These are phyloP conservation scores for Drosophila dives DNA, from an alignment of 2,888 invertebrate genomes.

Conservation along the genomic window DNA sequence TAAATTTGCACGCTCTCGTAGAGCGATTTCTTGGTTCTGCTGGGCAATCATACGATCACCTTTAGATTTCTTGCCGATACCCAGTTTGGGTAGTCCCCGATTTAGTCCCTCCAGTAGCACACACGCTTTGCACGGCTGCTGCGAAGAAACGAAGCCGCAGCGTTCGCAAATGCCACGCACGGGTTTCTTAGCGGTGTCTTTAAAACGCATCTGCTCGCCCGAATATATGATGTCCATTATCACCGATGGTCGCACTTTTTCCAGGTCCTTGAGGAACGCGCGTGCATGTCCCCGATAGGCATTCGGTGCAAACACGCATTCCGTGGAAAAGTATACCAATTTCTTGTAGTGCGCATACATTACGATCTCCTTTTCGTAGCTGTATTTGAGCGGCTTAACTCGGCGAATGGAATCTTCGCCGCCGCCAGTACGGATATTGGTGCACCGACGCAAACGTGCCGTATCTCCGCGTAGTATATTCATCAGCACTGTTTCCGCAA, in stretches of 20 bases:
- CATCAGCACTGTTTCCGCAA: constrained; percentile 99
- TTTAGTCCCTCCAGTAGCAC: constrained; percentile 97
- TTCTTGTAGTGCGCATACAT: constrained; percentile 99
- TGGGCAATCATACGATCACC: constrained; percentile 89
- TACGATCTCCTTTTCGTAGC: constrained; percentile 99
- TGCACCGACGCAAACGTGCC: constrained; percentile 96
- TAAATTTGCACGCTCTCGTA: constrained; percentile 83
- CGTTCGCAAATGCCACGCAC: constrained; percentile 91
- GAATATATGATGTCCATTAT: constrained; percentile 98
- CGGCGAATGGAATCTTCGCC: constrained; percentile 94
- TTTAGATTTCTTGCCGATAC: constrained; percentile 95
- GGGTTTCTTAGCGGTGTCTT: constrained; percentile 93
- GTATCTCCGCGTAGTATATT: constrained; percentile 98
- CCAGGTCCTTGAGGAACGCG: constrained; percentile 96
- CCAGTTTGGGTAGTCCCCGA: constrained; percentile 94
- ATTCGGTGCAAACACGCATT: constrained; percentile 99
- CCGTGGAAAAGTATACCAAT: constrained; percentile 98
- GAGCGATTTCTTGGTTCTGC: constrained; percentile 84
- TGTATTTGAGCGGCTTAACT: constrained; percentile 98
- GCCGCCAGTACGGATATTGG: constrained; percentile 92
- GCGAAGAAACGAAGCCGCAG: constrained; percentile 97
- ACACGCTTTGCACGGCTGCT: constrained; percentile 98
- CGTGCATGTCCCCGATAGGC: constrained; percentile 97
- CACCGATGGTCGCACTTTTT: constrained; percentile 95
- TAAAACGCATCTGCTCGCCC: constrained; percentile 93